phyloP scores from a whole-genome alignment of 2,113 vertebrate genomes.

The Ceratotherium simum region DNA sequence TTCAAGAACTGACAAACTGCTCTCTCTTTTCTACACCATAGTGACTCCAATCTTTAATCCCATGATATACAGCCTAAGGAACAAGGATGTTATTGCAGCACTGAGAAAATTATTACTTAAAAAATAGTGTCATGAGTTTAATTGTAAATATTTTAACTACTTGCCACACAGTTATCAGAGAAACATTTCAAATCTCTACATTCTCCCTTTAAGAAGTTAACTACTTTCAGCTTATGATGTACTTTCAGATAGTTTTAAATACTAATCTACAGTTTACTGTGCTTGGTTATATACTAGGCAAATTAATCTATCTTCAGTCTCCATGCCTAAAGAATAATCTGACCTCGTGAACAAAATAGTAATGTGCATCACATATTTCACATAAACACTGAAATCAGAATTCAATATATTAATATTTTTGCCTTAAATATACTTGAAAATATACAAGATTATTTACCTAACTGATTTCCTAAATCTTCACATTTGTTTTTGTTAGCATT shows the following conservation, averaged over 20 bases:
- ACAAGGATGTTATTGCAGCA: conserved; percentile 62
- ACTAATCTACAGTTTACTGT: not conserved
- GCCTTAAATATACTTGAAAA: not conserved
- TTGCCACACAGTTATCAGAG: not conserved
- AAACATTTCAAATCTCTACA: not conserved
- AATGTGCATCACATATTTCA: fast-evolving
- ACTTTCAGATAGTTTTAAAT: not conserved
- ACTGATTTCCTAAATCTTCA: not conserved
- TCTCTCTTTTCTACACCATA: conserved; percentile 66
- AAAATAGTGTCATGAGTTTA: fast-evolving
- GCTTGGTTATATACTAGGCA: fast-evolving
- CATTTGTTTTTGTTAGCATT: fast-evolving
- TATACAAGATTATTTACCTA: not conserved
- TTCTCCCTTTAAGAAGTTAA: not conserved
- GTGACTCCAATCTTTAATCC: conserved; percentile 72
- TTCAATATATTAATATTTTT: not conserved
- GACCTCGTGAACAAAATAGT: not conserved
- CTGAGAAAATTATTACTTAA: conserved; percentile 32
- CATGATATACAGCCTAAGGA: conserved; percentile 68
- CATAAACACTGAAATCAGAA: not conserved
- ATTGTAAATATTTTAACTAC: not conserved
- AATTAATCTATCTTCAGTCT: not conserved
- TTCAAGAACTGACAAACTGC: conserved; percentile 22
- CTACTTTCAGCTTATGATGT: not conserved
- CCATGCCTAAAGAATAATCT: fast-evolving